phyloP scores from a whole-genome alignment of 2,888 invertebrate genomes.

The Oasisia sp. region DNA sequence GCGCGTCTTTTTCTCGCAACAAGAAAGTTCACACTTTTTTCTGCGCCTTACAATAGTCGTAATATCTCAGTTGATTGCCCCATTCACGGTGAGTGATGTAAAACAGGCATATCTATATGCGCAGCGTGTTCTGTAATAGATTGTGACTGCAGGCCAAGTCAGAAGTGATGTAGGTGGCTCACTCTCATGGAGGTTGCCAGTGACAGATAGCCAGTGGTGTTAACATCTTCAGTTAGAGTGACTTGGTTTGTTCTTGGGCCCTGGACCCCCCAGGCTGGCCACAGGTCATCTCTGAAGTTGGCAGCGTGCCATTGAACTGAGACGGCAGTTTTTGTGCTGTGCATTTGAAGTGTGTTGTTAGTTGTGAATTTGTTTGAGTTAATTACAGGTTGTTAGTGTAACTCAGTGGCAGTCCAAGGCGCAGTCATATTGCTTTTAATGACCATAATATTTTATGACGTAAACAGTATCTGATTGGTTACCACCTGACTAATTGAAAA shows the following conservation, averaged over 20 bases:
- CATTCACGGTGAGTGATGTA: not conserved
- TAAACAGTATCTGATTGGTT: too few species aligned
- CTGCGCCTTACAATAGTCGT: not conserved
- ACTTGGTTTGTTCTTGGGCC: not conserved
- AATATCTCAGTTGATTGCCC: not conserved
- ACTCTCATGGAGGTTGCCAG: not conserved
- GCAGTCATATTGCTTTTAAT: not conserved
- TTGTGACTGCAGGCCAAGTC: not conserved
- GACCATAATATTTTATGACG: too few species aligned
- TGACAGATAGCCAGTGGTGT: not conserved
- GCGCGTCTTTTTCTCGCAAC: not conserved
- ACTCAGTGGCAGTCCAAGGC: too few species aligned
- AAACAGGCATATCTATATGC: slow-evolving; percentile 17
- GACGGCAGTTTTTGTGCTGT: too few species aligned
- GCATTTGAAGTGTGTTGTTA: not conserved
- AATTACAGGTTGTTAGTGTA: too few species aligned
- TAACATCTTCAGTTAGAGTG: not conserved
- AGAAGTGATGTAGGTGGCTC: not conserved
- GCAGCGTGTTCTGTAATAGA: not conserved
- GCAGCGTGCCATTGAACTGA: not conserved
- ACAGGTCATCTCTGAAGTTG: not conserved
- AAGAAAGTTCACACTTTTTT: slow-evolving; percentile 9
- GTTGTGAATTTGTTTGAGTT: not conserved
- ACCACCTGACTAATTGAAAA: too few species aligned
- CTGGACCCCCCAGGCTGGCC: not conserved